Evolutionary conservation across 2,888 invertebrate species (phyloP), one percentile per base, ranked within the genome.

Genomic region (Busseola fusca): DNA sequence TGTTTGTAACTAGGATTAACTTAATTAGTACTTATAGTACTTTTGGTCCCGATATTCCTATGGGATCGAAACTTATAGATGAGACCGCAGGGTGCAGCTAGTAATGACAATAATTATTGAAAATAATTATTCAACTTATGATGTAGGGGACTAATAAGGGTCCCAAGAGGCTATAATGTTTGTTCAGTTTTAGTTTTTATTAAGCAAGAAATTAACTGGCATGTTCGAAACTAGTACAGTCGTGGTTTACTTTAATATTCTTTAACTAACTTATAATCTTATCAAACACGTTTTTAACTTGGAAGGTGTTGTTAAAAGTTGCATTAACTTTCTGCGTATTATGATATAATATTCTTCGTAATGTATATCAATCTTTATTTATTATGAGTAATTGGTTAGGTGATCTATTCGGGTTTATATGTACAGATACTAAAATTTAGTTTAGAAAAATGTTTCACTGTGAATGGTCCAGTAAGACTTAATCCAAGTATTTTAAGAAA

Each of bases 221-320:
- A 54, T 25, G 42, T 27, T 25, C 3, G 48, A 37, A 21, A 7
- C 0, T 54, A 63, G 9, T 1, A 21, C 1, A 66, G 4, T 45
- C 62, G 48, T 54, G 52, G 6, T 52, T 34, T 45, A 71, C 10
- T 42, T 52, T 25, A 21, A 63, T 68, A 72, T 72, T 63, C 21
- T 3, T 34, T 45, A 82, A 82, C 40, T 64, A 66, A 52, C 27
- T 52, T 62, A 66, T 56, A 71, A 68, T 48, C 30, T 63, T 72
- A 64, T 37, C 25, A 68, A 78, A 78, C 48, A 58, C 52, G 78
- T 68, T 81, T 63, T 52, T 45, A 72, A 79, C 63, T 82, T 60
- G 1, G 34, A 50, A 66, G 48, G 14, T 57, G 78, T 67, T 40
- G 37, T 30, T 42, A 27, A 37, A 62, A 82, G 27, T 64, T 66